These are phyloP conservation scores for Conus canariensis DNA, from an alignment of 2,888 invertebrate genomes.

Conservation along the genomic window DNA sequence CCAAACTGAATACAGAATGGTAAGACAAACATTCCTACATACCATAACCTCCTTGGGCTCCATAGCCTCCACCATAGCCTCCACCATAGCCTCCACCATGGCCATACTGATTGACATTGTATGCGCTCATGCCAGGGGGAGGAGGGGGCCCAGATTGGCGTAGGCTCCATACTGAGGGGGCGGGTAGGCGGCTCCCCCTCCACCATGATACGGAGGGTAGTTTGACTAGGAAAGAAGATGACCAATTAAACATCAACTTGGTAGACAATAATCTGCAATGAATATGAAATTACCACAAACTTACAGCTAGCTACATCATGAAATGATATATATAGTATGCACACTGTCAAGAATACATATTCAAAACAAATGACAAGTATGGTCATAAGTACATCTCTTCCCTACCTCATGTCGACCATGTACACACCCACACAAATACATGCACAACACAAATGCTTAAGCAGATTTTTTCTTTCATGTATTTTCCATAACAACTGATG, in stretches of 20 bases:
- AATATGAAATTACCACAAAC: not conserved
- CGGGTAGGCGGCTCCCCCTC: constrained; percentile 47
- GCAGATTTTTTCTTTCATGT: no score
- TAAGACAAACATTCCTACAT: no score
- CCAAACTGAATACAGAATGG: no score
- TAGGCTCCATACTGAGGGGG: constrained; percentile 47
- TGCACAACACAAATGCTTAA: no score
- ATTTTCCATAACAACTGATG: no score
- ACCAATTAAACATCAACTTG: not conserved
- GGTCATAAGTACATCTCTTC: no score
- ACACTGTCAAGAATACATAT: not conserved
- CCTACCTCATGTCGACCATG: no score
- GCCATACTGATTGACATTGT: constrained; percentile 56
- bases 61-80: not conserved
- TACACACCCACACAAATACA: no score
- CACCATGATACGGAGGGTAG: constrained; percentile 50
- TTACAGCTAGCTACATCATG: not conserved
- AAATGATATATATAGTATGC: not conserved
- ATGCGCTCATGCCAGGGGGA: constrained; percentile 57
- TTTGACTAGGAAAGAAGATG: constrained; percentile 45
- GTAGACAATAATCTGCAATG: not conserved
- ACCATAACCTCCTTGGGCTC: no score
- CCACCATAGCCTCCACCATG: constrained; percentile 1
- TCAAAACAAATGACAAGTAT: not conserved
- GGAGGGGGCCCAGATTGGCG: constrained; percentile 58